Conservation (phyloP, 2,113 vertebrate species). For the Campylorhamphus procurvoides region DNA sequence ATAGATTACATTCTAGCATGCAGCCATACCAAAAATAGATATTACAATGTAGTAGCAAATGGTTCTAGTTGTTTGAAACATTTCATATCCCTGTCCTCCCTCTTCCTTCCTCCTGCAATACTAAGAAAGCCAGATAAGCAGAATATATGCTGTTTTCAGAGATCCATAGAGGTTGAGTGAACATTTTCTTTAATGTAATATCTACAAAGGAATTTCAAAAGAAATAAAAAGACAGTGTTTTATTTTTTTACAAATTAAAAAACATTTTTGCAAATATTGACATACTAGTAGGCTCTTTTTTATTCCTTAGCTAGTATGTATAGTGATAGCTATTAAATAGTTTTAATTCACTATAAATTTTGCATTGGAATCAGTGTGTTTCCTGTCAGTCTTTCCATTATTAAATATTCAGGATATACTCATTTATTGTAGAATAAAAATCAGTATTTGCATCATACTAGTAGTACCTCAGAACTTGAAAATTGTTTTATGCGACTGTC, state of each 20-base stretch:
- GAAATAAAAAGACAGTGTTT: background rate
- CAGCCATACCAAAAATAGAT: background rate
- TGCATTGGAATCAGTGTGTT: background rate
- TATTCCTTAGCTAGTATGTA: background rate
- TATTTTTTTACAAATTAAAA: conserved; percentile 1
- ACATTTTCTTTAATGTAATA: background rate
- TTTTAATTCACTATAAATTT: background rate
- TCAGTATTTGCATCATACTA: background rate
- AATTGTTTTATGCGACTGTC: background rate
- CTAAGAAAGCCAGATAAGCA: background rate
- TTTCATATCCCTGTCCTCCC: background rate
- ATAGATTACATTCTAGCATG: background rate
- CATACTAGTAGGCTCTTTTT: background rate
- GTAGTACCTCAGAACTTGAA: background rate
- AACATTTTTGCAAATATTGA: background rate
- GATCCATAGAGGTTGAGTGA: background rate
- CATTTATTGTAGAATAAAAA: background rate
- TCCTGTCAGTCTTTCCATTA: background rate
- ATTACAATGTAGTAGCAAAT: background rate
- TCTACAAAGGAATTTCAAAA: background rate
- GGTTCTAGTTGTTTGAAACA: background rate
- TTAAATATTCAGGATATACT: background rate
- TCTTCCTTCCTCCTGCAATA: background rate
- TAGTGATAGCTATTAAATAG: background rate
- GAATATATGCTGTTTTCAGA: background rate